Evolutionary conservation across 2,113 vertebrate genomes (phyloP).

Genomic region (Ibidorhyncha struthersii): DNA sequence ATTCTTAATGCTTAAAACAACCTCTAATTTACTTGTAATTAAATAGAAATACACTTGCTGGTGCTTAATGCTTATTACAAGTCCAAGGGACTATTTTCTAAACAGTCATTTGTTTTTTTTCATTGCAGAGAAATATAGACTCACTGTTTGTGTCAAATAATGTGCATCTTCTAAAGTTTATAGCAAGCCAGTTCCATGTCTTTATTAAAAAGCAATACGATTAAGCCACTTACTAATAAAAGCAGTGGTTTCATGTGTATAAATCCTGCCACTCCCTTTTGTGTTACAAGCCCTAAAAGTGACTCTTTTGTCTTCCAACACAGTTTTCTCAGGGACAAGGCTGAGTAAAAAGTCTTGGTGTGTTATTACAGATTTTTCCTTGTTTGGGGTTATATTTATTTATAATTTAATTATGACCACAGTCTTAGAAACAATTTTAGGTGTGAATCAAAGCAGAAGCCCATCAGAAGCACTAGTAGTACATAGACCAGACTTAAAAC

Average conservation of each 20-base stretch:
- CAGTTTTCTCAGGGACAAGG: neutral
- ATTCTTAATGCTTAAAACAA: neutral
- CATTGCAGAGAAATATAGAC: neutral
- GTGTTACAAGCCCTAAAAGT: neutral
- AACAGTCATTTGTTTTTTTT: neutral
- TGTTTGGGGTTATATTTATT: neutral
- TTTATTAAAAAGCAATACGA: slow-evolving; percentile 29
- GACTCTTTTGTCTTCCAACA: neutral
- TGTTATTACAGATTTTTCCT: neutral
- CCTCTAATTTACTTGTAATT: neutral
- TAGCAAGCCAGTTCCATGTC: neutral
- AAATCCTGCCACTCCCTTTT: neutral
- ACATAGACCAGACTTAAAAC: neutral
- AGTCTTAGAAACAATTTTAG: neutral
- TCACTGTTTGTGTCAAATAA: neutral
- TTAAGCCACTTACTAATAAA: slow-evolving; percentile 13
- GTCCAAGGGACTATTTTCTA: neutral
- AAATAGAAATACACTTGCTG: neutral
- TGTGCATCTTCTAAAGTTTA: neutral
- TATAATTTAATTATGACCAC: neutral
- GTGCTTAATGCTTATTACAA: neutral
- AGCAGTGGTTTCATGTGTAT: neutral
- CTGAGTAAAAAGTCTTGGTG: neutral
- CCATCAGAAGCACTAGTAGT: neutral
- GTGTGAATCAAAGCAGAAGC: neutral